phyloP scores from a whole-genome alignment of 2,113 vertebrate species.

The Anguilla rostrata region DNA sequence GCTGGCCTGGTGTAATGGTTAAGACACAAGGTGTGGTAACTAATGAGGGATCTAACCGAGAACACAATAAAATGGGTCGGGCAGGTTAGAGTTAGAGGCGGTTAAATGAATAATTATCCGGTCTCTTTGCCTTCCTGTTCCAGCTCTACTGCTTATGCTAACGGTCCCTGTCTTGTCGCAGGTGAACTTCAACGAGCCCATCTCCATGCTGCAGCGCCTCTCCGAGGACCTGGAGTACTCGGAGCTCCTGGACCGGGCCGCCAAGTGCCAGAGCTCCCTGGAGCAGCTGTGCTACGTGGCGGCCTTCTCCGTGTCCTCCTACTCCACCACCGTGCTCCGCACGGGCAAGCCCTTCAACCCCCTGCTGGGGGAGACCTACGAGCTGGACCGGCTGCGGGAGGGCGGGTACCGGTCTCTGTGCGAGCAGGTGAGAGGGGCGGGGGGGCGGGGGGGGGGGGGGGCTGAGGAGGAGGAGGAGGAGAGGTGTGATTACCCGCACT shows the following conservation, averaged over 20 bases:
- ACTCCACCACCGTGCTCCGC: conserved; percentile 93
- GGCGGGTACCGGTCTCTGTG: conserved; percentile 90
- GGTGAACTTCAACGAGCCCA: conserved; percentile 95
- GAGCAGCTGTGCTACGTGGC: conserved; percentile 95
- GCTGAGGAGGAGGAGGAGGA: no score
- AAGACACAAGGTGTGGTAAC: no score
- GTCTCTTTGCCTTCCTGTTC: not conserved
- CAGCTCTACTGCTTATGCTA: not conserved
- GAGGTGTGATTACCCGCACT: no score
- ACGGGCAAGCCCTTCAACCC: conserved; percentile 97
- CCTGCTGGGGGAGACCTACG: conserved; percentile 92
- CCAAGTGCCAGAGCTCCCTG: conserved; percentile 83
- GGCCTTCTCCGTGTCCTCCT: conserved; percentile 93
- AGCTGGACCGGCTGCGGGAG: conserved; percentile 86
- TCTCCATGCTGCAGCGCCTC: conserved; percentile 94
- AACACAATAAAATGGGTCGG: no score
- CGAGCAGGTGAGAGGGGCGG: conserved; percentile 77
- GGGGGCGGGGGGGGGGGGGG: not conserved
- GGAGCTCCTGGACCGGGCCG: conserved; percentile 84
- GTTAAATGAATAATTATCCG: no score
- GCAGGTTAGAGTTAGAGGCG: no score
- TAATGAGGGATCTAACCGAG: no score
- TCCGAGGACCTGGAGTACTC: conserved; percentile 95
- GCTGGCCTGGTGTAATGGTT: no score
- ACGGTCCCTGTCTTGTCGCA: conserved; percentile 36